Evolutionary conservation across 1,140 invertebrate genomes (phyloP).

Genomic region (Heliconius melpomene): DNA sequence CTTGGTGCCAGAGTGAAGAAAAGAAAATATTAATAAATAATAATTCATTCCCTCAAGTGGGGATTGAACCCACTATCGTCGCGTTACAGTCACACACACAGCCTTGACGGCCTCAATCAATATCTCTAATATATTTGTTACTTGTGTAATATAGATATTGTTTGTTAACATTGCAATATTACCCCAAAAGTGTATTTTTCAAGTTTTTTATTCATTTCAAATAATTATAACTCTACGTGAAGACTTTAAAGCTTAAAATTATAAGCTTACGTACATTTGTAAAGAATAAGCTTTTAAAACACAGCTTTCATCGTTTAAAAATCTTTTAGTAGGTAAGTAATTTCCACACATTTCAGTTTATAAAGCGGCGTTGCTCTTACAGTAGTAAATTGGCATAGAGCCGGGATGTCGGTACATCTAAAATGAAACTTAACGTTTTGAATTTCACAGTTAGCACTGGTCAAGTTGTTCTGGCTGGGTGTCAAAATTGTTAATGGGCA

Average conservation of each 20-base stretch:
- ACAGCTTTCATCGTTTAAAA: neutral
- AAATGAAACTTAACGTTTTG: constrained; percentile 42
- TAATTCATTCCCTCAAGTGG: no score
- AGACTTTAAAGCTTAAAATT: neutral
- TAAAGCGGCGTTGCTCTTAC: constrained; percentile 32
- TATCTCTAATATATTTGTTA: no score
- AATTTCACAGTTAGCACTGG: constrained; percentile 41
- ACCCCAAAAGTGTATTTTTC: neutral
- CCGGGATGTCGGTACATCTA: constrained; percentile 24
- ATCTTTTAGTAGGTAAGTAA: neutral
- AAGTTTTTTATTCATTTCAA: neutral
- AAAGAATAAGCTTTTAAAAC: neutral
- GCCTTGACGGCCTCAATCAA: no score
- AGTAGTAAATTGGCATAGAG: constrained; percentile 40
- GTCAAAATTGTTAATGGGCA: constrained; percentile 38
- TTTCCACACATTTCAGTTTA: constrained; percentile 14
- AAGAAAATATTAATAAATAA: no score
- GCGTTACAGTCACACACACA: no score
- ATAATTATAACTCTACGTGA: neutral
- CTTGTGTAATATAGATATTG: no score
- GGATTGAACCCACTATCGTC: no score
- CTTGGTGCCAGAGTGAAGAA: no score
- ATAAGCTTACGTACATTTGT: neutral
- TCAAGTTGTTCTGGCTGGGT: constrained; percentile 42
- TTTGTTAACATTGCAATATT: no score